Percentiles rank a stretch among this genome's conserved stretches.
These are phyloP conservation scores for Gisinianus flammeolus DNA, from an alignment of 2,888 invertebrate species.

Conservation along the genomic window DNA sequence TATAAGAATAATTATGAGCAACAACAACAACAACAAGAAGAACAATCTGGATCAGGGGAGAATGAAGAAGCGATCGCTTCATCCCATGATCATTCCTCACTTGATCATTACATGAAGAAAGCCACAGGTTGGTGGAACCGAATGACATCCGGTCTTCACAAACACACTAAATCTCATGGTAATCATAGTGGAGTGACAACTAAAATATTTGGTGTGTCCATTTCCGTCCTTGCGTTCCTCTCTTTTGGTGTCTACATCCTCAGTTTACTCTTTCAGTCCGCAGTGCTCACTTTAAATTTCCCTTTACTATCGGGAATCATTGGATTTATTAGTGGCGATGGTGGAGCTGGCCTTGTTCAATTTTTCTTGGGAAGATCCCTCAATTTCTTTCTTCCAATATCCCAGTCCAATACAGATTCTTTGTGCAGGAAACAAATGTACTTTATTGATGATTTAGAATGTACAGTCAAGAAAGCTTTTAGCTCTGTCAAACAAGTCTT, in stretches of 20 bases:
- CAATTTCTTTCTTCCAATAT: too few relatives aligned
- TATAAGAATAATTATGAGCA: conserved; percentile 14
- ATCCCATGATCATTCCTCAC: background rate
- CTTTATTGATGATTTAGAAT: background rate
- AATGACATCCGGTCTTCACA: background rate
- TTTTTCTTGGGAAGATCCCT: conserved; percentile 27
- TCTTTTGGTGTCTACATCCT: conserved; percentile 34
- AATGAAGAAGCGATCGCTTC: background rate
- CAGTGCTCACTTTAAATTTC: conserved; percentile 23
- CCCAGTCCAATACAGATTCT: too few relatives aligned
- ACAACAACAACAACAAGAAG: too few relatives aligned
- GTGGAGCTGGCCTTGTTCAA: conserved; percentile 3
- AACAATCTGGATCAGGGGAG: background rate
- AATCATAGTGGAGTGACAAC: conserved; percentile 8
- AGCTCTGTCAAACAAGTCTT: background rate
- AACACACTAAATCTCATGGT: background rate
- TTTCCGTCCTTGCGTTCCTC: conserved; percentile 26
- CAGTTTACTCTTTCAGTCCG: conserved; percentile 27
- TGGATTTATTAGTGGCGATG: conserved; percentile 9
- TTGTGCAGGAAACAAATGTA: background rate
- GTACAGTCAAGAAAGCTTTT: background rate
- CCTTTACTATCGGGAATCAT: conserved; percentile 26
- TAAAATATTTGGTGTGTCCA: conserved; percentile 27
- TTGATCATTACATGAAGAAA: conserved; percentile 11
- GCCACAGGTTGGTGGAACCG: conserved; percentile 10